These are phyloP conservation scores for Oegoconia quadripuncta DNA, from an alignment of 2,888 invertebrate species.

Conservation along the genomic window DNA sequence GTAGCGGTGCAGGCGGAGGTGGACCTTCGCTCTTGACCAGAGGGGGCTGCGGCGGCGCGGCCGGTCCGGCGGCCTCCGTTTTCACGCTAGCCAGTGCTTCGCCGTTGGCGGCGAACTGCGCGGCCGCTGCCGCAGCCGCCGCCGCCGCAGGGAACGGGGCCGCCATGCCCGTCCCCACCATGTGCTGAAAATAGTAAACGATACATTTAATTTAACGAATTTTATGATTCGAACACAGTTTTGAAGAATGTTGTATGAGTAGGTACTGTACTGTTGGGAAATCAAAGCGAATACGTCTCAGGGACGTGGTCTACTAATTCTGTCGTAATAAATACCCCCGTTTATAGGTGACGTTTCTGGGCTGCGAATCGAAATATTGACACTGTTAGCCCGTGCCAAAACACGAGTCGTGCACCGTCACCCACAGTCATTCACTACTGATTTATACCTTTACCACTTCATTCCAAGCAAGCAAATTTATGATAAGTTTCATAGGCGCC, in stretches of 20 bases:
- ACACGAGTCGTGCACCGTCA: conserved; percentile 35
- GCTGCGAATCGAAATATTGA: conserved; percentile 72
- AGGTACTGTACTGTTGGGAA: conserved; percentile 26
- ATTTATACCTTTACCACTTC: conserved; percentile 1
- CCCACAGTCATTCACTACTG: conserved; percentile 13
- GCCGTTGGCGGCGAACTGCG: conserved; percentile 78
- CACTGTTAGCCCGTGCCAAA: conserved; percentile 62
- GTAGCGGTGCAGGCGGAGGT: conserved; percentile 64
- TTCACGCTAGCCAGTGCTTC: conserved; percentile 75
- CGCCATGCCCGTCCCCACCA: conserved; percentile 95
- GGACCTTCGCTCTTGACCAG: conserved; percentile 77
- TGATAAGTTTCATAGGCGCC: no score
- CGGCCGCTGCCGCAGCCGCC: conserved; percentile 81
- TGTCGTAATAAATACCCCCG: conserved; percentile 64
- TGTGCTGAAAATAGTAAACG: conserved; percentile 84
- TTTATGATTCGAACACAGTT: no score
- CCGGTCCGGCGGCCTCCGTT: conserved; percentile 63
- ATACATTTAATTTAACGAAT: neutral
- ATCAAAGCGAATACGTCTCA: conserved; percentile 42
- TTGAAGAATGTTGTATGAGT: neutral
- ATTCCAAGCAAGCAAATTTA: neutral
- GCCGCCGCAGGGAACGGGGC: conserved; percentile 84
- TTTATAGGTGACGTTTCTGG: conserved; percentile 69
- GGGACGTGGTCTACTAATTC: conserved; percentile 61
- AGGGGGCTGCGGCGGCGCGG: conserved; percentile 59